Evolutionary conservation across 2,888 invertebrate genomes (phyloP).

Genomic region (Leptothorax acervorum): DNA sequence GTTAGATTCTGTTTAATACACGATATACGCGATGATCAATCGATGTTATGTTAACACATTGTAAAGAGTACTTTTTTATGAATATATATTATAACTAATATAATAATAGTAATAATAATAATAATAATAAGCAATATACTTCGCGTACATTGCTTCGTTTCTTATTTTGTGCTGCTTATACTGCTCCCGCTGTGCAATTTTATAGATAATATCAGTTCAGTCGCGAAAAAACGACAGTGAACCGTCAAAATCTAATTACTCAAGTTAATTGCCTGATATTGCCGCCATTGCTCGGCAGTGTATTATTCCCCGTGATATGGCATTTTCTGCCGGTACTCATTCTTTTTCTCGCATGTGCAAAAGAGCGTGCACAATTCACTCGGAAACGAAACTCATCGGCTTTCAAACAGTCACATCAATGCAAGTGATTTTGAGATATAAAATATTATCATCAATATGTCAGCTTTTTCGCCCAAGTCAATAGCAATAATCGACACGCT

Average conservation of each 20-base stretch:
- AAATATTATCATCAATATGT: constrained; percentile 27
- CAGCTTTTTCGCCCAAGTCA: constrained; percentile 14
- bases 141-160: neutral
- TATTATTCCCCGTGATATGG: constrained; percentile 28
- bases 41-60: neutral
- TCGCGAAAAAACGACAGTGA: neutral
- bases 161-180: neutral
- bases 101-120: too few species aligned
- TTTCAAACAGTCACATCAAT: constrained; percentile 15
- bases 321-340: constrained; percentile 13
- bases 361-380: neutral
- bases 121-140: neutral
- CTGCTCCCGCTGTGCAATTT: neutral
- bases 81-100: neutral
- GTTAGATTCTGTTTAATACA: neutral
- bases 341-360: constrained; percentile 7
- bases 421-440: constrained; percentile 15
- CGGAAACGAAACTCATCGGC: neutral
- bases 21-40: neutral
- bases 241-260: constrained; percentile 7
- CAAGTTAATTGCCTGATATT: constrained; percentile 17
- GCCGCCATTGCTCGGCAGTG: constrained; percentile 2
- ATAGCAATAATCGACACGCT: constrained; percentile 7
- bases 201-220: neutral
- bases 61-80: neutral